Base-by-base conservation (phyloP, 2,113 vertebrate species). In the Pycnonotus jocosus region DNA sequence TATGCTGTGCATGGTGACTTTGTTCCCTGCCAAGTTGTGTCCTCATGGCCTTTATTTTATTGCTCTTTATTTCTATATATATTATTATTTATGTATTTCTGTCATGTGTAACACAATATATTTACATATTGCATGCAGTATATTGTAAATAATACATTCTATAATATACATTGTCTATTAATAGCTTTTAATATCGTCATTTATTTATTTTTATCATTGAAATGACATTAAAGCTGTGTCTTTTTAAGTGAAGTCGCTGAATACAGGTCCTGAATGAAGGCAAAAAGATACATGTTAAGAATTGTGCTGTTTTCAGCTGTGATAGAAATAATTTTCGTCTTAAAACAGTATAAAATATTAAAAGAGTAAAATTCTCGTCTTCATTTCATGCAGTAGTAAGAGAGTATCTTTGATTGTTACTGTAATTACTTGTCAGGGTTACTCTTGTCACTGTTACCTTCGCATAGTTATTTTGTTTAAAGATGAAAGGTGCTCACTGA, bases 381-480 rank as follows among this genome's bases (percentile, higher is more conserved):
- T 33, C 8, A 2, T 74, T 62, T 79, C 0, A 2, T 15, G 33
- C 15, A 7, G 3, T 16, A 42, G 15, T 11, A 21, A 24, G 16
- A 3, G 1, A 15, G 4, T 17, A 2, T 33, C 2, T 66, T 57
- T 37, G 9, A 2, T 42, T 45, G 10, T 31, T 68, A 6, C 11
- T 30, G 37, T 54, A 47, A 51, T 4, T 28, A 4, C 3, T 47
- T 35, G 17, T 60, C 12, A 1, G 0, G 18, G 8, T 42, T 60
- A 12, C 6, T 14, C 20, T 51, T 33, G 15, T 47, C 8, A 1
- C 25, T 23, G 21, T 57, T 38, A 6, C 18, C 6, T 35, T 62
- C 4, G 2, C 0, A 0, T 2, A 3, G 23, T 53, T 23, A 4
- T 42, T 51, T 47, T 71, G 9, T 66, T 56, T 37, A 19, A 80